phyloP scores from a whole-genome alignment of 2,113 vertebrate species.

The Gila orcuttii region DNA sequence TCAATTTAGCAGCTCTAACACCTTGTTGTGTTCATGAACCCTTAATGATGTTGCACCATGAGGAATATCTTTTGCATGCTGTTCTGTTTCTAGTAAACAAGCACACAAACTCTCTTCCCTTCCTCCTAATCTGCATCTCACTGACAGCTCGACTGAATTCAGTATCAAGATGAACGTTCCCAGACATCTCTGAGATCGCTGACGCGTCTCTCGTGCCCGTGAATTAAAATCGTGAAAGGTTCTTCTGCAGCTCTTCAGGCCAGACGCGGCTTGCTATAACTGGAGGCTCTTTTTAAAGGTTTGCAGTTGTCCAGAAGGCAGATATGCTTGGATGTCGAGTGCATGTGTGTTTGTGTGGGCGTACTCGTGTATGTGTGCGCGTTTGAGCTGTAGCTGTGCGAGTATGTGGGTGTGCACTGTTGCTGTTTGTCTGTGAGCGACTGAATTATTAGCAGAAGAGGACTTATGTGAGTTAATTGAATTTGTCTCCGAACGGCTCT shows the following conservation, averaged over 20 bases:
- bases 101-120: background rate
- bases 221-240: slow-evolving; percentile 43
- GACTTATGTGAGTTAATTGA: slow-evolving; percentile 15
- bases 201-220: background rate
- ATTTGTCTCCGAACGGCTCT: background rate
- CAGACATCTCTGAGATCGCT: slow-evolving; percentile 24
- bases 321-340: slow-evolving; percentile 37
- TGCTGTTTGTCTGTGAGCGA: slow-evolving; percentile 30
- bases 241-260: slow-evolving; percentile 6
- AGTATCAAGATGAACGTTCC: slow-evolving; percentile 2
- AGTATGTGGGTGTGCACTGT: slow-evolving; percentile 37
- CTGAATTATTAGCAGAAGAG: slow-evolving; percentile 17
- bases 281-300: slow-evolving; percentile 44
- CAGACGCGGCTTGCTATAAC: slow-evolving; percentile 33
- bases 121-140: slow-evolving; percentile 6
- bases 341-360: slow-evolving; percentile 49
- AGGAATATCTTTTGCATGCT: slow-evolving; percentile 21
- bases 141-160: slow-evolving; percentile 38
- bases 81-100: slow-evolving; percentile 19
- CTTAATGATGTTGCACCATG: slow-evolving; percentile 9
- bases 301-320: slow-evolving; percentile 40
- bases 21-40: slow-evolving; percentile 7
- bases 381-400: slow-evolving; percentile 1
- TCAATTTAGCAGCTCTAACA: background rate
- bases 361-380: slow-evolving; percentile 26